Evolutionary conservation across 2,888 invertebrate species (phyloP), one percentile per base, ranked within the genome.

Genomic region (Habroteleia sp.): DNA sequence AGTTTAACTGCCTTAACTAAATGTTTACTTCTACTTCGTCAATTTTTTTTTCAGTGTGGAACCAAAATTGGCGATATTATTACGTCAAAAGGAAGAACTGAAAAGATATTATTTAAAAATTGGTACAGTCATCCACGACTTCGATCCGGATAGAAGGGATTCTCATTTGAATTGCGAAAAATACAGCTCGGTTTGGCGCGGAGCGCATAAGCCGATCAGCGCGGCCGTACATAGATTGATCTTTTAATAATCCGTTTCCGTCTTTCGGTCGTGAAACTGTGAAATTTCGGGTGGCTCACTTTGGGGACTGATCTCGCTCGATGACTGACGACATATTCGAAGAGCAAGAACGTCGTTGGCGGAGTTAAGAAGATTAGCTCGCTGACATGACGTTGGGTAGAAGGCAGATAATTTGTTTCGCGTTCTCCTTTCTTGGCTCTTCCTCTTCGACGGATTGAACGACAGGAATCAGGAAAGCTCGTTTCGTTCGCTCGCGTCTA

Each of bases 291-390:
- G 60, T 58, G 73, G 77, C 73, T 78, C 78, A 66, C 33, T 77
- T 75, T 71, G 66, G 60, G 69, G 78, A 68, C 79, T 78, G 78
- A 80, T 81, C 79, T 80, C 71, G 63, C 77, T 77, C 79, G 65
- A 77, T 81, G 80, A 80, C 80, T 79, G 62, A 81, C 81, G 79
- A 82, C 82, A 80, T 79, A 79, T 81, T 81, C 79, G 60, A 42
- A 29, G 74, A 78, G 74, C 66, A 72, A 71, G 72, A 62, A 76
- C 74, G 79, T 79, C 75, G 78, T 81, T 77, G 73, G 52, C 68
- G 69, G 78, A 78, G 81, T 80, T 81, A 79, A 74, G 79, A 79
- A 82, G 83, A 84, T 84, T 83, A 83, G 77, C 76, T 78, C 77
- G 63, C 77, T 75, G 63, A 76, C 79, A 74, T 78, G 80, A 80